These are phyloP conservation scores for Melanchra persicariae DNA, from an alignment of 2,888 invertebrate species.

Conservation along the genomic window DNA sequence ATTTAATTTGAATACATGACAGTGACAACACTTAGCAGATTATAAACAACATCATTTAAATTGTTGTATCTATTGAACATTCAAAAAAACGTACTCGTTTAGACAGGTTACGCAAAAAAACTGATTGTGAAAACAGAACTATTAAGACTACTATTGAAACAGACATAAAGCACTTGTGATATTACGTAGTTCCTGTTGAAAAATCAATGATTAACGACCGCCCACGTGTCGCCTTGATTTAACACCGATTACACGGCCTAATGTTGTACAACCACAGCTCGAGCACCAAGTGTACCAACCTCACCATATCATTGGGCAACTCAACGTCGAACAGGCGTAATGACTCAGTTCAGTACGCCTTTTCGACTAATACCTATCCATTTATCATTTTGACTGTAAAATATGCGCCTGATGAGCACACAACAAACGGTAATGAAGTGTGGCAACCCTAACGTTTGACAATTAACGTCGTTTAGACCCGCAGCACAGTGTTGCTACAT, in stretches of 20 bases:
- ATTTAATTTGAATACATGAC: conserved; percentile 40
- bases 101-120: conserved; percentile 30
- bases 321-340: conserved; percentile 49
- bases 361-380: conserved; percentile 44
- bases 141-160: conserved; percentile 12
- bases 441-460: conserved; percentile 63
- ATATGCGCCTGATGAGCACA: conserved; percentile 56
- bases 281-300: neutral
- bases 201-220: conserved; percentile 43
- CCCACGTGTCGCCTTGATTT: conserved; percentile 60
- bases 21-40: conserved; percentile 17
- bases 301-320: conserved; percentile 46
- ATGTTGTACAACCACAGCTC: neutral
- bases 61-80: neutral
- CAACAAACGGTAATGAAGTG: conserved; percentile 68
- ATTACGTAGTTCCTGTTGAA: conserved; percentile 16
- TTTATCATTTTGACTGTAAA: conserved; percentile 61
- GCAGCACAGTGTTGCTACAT: conserved; percentile 55
- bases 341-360: conserved; percentile 43
- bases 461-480: conserved; percentile 65
- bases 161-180: conserved; percentile 23
- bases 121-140: conserved; percentile 19
- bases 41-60: conserved; percentile 10
- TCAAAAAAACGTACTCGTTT: conserved; percentile 12
- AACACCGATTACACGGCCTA: conserved; percentile 15